Percentiles rank a stretch among this genome's conserved stretches.
Evolutionary conservation across 2,888 invertebrate species (phyloP).

Genomic region (Caenorhabditis virilis): DNA sequence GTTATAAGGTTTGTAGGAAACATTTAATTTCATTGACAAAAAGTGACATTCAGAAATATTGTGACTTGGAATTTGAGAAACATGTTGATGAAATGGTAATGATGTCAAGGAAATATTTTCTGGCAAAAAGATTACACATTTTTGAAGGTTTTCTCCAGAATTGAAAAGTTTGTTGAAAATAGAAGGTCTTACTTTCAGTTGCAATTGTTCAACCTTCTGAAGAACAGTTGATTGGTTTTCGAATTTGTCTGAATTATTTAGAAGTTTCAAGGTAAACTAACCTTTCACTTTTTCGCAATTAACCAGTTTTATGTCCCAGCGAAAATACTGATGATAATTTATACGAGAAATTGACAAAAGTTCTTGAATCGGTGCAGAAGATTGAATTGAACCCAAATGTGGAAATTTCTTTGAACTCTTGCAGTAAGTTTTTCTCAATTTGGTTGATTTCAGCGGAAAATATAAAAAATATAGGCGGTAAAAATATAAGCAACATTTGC

Average conservation of each 20-base stretch:
- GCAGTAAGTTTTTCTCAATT: constrained; percentile 13
- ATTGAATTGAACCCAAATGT: constrained; percentile 4
- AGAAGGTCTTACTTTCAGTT: background rate
- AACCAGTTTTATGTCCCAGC: background rate
- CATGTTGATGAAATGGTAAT: constrained; percentile 17
- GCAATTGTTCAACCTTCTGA: constrained; percentile 1
- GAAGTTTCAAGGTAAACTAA: too few species aligned
- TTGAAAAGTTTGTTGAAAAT: background rate
- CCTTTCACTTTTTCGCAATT: background rate
- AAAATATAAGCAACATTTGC: background rate
- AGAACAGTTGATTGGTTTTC: constrained; percentile 23
- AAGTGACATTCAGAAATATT: constrained; percentile 7
- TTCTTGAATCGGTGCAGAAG: constrained; percentile 17
- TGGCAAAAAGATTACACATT: constrained; percentile 2
- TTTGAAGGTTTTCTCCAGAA: constrained; percentile 14
- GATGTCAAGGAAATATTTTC: constrained; percentile 12
- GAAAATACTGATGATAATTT: constrained; percentile 9
- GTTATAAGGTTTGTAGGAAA: background rate
- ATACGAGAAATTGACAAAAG: constrained; percentile 5
- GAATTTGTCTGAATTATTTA: constrained; percentile 9
- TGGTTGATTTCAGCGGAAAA: too few species aligned
- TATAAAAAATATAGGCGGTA: background rate
- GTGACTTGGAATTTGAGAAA: constrained; percentile 1
- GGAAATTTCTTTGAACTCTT: constrained; percentile 10
- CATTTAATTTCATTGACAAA: background rate